A percentile compares a stretch with the other conserved stretches of the same genome.
phyloP scores from a whole-genome alignment of 2,797 vertebrate genomes.

The Nannoperca obscura region DNA sequence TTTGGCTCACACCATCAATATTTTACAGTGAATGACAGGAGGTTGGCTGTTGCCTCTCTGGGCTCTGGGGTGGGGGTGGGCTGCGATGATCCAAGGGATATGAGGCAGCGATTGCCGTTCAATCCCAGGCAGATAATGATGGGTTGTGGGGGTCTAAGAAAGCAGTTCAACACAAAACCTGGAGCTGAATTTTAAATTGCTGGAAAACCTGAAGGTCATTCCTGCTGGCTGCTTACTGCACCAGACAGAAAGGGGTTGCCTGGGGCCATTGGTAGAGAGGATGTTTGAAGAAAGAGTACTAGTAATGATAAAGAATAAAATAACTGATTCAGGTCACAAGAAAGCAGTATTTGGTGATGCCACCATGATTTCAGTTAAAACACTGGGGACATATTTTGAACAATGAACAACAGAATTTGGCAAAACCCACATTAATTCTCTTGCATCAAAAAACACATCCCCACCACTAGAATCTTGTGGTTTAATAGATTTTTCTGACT shows the following conservation, averaged over 20 bases:
- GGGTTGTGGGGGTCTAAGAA: slow-evolving; percentile 60
- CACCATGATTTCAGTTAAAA: slow-evolving; percentile 11
- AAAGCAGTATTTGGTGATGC: slow-evolving; percentile 1
- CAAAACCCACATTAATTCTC: background rate
- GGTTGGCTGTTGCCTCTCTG: slow-evolving; percentile 29
- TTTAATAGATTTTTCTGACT: slow-evolving; percentile 39
- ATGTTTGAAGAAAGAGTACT: slow-evolving; percentile 18
- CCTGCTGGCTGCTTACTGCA: slow-evolving; percentile 10
- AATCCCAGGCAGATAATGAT: slow-evolving; percentile 73
- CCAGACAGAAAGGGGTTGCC: slow-evolving; percentile 18
- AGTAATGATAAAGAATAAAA: slow-evolving; percentile 17
- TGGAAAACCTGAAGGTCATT: slow-evolving; percentile 57
- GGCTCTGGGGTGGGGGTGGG: background rate
- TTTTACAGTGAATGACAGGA: slow-evolving; percentile 44
- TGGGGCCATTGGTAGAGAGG: background rate
- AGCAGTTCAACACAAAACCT: slow-evolving; percentile 46
- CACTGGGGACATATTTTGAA: slow-evolving; percentile 7
- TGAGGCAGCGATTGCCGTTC: slow-evolving; percentile 46
- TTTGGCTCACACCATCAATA: slow-evolving; percentile 29
- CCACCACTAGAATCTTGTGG: background rate
- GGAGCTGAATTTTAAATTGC: slow-evolving; percentile 57
- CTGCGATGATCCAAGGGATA: slow-evolving; percentile 54
- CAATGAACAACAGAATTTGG: background rate
- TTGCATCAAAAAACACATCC: background rate
- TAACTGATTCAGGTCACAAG: background rate